phyloP scores from a whole-genome alignment of 2,888 invertebrate genomes.

The Andricus quercusramuli region DNA sequence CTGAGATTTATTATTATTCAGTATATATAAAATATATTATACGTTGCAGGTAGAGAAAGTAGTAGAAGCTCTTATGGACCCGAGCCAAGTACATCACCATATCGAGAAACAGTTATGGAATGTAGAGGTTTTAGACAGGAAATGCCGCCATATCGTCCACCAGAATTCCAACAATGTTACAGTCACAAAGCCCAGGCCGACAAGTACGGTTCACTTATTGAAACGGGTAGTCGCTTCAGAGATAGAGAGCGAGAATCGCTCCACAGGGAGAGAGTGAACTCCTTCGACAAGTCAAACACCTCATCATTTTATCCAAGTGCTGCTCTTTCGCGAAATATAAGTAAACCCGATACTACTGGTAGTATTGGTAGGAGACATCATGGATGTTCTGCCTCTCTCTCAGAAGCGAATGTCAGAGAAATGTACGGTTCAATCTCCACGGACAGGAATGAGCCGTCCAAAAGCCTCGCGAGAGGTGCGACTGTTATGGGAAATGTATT shows the following conservation, averaged over 20 bases:
- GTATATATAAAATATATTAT: too few species aligned
- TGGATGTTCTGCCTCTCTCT: constrained; percentile 72
- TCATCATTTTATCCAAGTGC: constrained; percentile 70
- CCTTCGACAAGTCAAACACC: constrained; percentile 73
- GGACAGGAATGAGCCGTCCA: constrained; percentile 73
- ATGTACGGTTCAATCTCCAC: constrained; percentile 67
- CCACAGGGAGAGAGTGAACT: constrained; percentile 74
- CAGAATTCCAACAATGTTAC: constrained; percentile 70
- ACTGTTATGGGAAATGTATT: constrained; percentile 69
- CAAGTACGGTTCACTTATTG: constrained; percentile 73
- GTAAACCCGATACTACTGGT: constrained; percentile 69
- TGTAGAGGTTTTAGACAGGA: constrained; percentile 71
- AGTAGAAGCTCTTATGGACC: constrained; percentile 72
- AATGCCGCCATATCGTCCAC: constrained; percentile 72
- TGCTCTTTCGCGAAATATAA: constrained; percentile 67
- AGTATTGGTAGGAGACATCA: constrained; percentile 68
- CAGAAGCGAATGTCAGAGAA: constrained; percentile 73
- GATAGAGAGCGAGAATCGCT: constrained; percentile 69
- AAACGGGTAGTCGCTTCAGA: constrained; percentile 67
- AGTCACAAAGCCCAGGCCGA: constrained; percentile 70
- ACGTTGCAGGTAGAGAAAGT: constrained; percentile 62
- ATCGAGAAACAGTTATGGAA: constrained; percentile 72
- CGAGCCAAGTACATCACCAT: constrained; percentile 74
- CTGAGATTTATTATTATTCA: too few species aligned
- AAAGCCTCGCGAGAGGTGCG: constrained; percentile 74